Evolutionary conservation across 2,113 vertebrate genomes (phyloP), one percentile per base, ranked within the genome.

Genomic region (Hemichromis elongatus): DNA sequence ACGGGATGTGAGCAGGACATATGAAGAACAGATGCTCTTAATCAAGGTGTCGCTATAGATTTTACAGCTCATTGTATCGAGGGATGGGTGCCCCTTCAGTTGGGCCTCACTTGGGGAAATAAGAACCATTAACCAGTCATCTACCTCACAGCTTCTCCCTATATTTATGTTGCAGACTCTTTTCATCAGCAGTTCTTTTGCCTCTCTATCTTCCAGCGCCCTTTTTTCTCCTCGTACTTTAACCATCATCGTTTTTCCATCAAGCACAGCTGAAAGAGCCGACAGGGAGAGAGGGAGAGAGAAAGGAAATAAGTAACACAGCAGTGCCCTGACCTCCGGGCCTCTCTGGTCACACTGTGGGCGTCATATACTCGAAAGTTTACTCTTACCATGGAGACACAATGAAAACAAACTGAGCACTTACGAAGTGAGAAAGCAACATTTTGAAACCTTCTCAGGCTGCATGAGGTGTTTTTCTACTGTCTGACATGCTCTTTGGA

Each of bases 301-400:
- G 77, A 85, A 30, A 83, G 81, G 37, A 42, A 82, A 80, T 61
- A 79, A 89, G 91, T 91, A 89, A 92, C 91, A 86, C 90, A 90
- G 90, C 90, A 92, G 90, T 89, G 90, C 90, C 84, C 92, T 81
- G 86, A 88, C 90, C 88, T 90, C 53, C 80, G 56, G 89, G 85
- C 88, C 57, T 85, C 83, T 87, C 88, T 53, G 84, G 89, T 90
- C 91, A 84, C 86, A 89, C 28, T 57, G 89, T 94, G 94, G 96
- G 95, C 95, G 82, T 93, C 40, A 81, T 96, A 95, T 96, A 97
- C 96, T 97, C 96, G 94, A 97, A 96, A 79, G 95, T 96, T 97
- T 96, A 96, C 97, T 93, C 87, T 93, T 77, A 85, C 89, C 89
- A 90, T 80, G 83, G 86, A 91, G 89, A 92, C 80, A 88, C 95